Evolutionary conservation across 2,797 vertebrate genomes (phyloP).

Genomic region (Ctenopoma multispine): DNA sequence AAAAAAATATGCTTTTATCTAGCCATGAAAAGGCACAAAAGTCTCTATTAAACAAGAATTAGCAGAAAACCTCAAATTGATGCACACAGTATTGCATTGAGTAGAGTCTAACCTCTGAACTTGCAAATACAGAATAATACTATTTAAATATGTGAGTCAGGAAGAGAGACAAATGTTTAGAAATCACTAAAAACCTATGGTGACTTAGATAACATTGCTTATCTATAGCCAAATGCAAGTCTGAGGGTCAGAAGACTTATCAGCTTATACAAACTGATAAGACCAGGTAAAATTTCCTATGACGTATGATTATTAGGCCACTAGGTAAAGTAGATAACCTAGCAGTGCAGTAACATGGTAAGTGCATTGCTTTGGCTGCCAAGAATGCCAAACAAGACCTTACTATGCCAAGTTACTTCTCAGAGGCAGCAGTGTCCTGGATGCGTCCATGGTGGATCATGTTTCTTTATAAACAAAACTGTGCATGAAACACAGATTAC

Average conservation of each 20-base stretch:
- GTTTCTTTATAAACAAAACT: conserved; percentile 43
- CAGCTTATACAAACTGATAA: conserved; percentile 28
- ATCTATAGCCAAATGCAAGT: conserved; percentile 15
- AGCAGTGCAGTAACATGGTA: conserved; percentile 1
- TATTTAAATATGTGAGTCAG: not conserved
- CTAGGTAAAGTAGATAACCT: not conserved
- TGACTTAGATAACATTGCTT: conserved; percentile 25
- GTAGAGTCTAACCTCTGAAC: not conserved
- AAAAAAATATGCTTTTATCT: too few species aligned
- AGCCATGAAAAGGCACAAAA: not conserved
- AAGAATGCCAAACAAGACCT: not conserved
- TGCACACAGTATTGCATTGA: not conserved
- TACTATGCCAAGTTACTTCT: conserved; percentile 5
- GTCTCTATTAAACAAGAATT: not conserved
- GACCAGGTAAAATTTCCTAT: conserved; percentile 15
- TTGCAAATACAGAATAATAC: not conserved
- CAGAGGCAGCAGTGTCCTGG: not conserved
- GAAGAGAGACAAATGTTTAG: not conserved
- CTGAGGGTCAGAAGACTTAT: conserved; percentile 14
- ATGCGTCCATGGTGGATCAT: not conserved
- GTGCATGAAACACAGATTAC: conserved; percentile 1
- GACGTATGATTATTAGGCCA: conserved; percentile 15
- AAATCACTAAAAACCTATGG: too few species aligned
- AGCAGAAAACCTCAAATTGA: not conserved
- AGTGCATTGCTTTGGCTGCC: not conserved